These are phyloP conservation scores for Myrmecobius fasciatus DNA, from an alignment of 2,113 vertebrate genomes.

Conservation along the genomic window DNA sequence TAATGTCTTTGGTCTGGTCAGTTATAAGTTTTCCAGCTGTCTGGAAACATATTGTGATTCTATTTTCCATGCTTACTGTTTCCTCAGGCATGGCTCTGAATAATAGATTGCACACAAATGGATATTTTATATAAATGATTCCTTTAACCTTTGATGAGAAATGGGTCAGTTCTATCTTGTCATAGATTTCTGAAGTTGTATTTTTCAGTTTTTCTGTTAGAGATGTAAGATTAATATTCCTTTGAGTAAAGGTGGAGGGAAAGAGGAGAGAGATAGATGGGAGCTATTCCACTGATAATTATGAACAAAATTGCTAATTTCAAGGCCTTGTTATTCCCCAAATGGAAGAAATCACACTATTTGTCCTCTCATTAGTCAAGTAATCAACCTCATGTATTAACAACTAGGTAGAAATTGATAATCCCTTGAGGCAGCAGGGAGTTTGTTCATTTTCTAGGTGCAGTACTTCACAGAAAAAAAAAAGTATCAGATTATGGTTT, in stretches of 20 bases:
- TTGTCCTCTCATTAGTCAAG: conserved; percentile 2
- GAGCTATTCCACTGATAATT: neutral
- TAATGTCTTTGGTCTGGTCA: conserved; percentile 11
- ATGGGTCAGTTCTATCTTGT: neutral
- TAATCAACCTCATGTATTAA: neutral
- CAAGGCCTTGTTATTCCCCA: neutral
- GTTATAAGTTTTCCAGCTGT: neutral
- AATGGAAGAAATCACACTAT: neutral
- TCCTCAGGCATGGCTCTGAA: neutral
- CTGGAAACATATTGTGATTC: neutral
- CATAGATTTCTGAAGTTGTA: neutral
- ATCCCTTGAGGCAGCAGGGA: neutral
- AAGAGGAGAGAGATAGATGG: neutral
- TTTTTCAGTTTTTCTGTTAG: neutral
- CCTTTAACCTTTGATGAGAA: neutral
- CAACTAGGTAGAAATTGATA: neutral
- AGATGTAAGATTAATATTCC: neutral
- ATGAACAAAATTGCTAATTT: neutral
- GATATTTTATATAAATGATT: neutral
- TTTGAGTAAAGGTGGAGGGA: neutral
- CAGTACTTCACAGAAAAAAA: neutral
- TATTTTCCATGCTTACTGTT: neutral
- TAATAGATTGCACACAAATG: conserved; percentile 10
- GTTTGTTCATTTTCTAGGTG: neutral
- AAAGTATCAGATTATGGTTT: neutral